Percentiles rank a stretch among this genome's conserved stretches.
These are phyloP conservation scores for Montipora cactus DNA, from an alignment of 64 coral and sea anemone species.

Conservation along the genomic window DNA sequence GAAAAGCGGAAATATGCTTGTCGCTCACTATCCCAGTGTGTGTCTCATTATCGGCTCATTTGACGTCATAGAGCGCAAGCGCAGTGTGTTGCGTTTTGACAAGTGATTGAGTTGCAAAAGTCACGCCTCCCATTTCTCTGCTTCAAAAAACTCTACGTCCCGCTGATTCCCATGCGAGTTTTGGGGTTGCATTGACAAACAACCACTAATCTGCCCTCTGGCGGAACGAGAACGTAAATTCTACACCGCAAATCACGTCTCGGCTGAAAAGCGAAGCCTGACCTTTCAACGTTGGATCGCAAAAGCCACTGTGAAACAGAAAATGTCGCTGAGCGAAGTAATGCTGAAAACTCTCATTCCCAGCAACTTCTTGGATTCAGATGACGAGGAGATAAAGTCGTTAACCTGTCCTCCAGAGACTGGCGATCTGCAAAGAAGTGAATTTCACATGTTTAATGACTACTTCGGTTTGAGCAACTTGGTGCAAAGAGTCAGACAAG, in stretches of 20 bases:
- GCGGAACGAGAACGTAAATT: constrained; percentile 70
- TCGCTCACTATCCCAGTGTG: constrained; percentile 6
- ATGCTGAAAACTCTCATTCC: constrained; percentile 99
- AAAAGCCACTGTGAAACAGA: constrained; percentile 21
- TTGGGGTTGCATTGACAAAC: constrained; percentile 73
- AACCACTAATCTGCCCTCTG: constrained; percentile 70
- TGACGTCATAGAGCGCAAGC: constrained; percentile 56
- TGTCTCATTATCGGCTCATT: constrained; percentile 39
- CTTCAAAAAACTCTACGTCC: constrained; percentile 58
- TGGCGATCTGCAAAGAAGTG: constrained; percentile 90
- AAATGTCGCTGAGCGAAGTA: constrained; percentile 99
- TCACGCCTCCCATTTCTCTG: constrained; percentile 61
- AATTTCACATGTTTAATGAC: constrained; percentile 99
- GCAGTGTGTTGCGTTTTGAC: constrained; percentile 52
- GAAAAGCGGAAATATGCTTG: constrained; percentile 5
- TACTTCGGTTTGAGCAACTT: constrained; percentile 99
- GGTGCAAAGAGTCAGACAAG: constrained; percentile 97
- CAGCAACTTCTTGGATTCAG: constrained; percentile 99
- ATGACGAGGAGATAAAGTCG: constrained; percentile 99
- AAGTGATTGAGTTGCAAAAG: constrained; percentile 68
- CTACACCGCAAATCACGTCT: constrained; percentile 66
- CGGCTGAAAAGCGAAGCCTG: constrained; percentile 50
- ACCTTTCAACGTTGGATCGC: constrained; percentile 61
- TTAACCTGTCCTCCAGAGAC: constrained; percentile 96
- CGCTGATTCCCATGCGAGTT: constrained; percentile 81